Evolutionary conservation across 1,140 invertebrate species (phyloP).

Genomic region (Bombus soroeensis): DNA sequence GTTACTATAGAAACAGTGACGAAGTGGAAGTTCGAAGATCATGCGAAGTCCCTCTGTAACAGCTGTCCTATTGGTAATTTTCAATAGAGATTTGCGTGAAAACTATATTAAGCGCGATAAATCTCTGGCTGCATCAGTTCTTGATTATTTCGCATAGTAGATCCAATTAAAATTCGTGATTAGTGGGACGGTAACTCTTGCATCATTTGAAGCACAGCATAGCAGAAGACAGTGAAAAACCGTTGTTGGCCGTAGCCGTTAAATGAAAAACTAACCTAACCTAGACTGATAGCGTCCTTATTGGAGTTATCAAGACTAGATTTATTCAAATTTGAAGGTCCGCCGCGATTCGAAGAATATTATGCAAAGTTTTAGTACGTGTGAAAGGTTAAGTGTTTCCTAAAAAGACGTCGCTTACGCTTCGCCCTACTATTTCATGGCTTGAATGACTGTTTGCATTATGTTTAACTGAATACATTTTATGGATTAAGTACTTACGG

Average conservation of each 20-base stretch:
- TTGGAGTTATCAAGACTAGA: constrained; percentile 55
- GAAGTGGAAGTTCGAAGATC: constrained; percentile 39
- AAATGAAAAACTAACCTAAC: constrained; percentile 70
- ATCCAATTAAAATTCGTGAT: constrained; percentile 46
- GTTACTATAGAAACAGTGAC: constrained; percentile 60
- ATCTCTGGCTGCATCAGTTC: neutral
- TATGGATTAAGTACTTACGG: neutral
- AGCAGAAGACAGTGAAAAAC: constrained; percentile 62
- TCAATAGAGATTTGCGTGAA: constrained; percentile 35
- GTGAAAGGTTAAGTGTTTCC: constrained; percentile 34
- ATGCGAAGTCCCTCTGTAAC: constrained; percentile 36
- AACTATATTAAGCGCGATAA: constrained; percentile 30
- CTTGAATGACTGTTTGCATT: constrained; percentile 15
- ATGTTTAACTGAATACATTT: constrained; percentile 4
- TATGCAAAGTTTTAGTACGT: constrained; percentile 68
- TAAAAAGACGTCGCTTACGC: neutral
- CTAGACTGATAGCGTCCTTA: constrained; percentile 68
- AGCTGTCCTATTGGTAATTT: constrained; percentile 59
- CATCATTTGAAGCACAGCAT: constrained; percentile 45
- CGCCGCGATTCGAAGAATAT: constrained; percentile 43
- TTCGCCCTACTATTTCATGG: neutral
- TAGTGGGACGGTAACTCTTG: constrained; percentile 36
- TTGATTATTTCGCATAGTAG: constrained; percentile 31
- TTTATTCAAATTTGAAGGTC: constrained; percentile 59
- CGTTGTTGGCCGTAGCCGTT: constrained; percentile 70